These are phyloP conservation scores for Mionectes macconnelli DNA, from an alignment of 2,113 vertebrate genomes.

Conservation along the genomic window DNA sequence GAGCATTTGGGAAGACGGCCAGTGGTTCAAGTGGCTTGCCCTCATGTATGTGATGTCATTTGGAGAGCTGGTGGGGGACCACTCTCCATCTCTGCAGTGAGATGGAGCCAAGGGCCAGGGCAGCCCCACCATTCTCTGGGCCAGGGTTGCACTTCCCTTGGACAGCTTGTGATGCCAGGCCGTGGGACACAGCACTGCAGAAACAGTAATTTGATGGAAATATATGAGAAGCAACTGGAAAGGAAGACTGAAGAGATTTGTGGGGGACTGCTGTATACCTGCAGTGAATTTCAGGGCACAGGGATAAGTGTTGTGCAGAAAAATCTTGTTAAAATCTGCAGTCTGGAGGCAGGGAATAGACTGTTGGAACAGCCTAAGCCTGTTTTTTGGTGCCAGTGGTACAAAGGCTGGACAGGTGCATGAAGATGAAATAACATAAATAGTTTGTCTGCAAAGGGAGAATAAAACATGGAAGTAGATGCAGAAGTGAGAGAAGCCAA, in stretches of 20 bases:
- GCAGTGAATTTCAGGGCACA: neutral
- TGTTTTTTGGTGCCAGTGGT: neutral
- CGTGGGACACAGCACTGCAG: fast-evolving
- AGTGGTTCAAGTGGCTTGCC: neutral
- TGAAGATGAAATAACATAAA: neutral
- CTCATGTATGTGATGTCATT: fast-evolving
- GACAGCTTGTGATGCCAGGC: neutral
- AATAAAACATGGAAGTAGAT: neutral
- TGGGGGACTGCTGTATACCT: neutral
- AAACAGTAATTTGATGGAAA: neutral
- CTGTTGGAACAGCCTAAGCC: neutral
- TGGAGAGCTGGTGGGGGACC: neutral
- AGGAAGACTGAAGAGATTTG: neutral
- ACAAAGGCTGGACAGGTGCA: neutral
- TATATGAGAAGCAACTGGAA: neutral
- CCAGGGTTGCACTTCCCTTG: neutral
- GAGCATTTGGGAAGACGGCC: neutral
- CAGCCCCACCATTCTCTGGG: neutral
- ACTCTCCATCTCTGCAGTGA: neutral
- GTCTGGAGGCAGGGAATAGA: neutral
- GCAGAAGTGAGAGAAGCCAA: neutral
- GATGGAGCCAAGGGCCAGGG: neutral
- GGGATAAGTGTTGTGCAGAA: neutral
- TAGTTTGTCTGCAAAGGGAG: neutral
- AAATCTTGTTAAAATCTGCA: neutral